A percentile compares a stretch with the other conserved stretches of the same genome.
Conservation (phyloP, 2,113 vertebrate species). For the Choloepus hoffmanni region DNA sequence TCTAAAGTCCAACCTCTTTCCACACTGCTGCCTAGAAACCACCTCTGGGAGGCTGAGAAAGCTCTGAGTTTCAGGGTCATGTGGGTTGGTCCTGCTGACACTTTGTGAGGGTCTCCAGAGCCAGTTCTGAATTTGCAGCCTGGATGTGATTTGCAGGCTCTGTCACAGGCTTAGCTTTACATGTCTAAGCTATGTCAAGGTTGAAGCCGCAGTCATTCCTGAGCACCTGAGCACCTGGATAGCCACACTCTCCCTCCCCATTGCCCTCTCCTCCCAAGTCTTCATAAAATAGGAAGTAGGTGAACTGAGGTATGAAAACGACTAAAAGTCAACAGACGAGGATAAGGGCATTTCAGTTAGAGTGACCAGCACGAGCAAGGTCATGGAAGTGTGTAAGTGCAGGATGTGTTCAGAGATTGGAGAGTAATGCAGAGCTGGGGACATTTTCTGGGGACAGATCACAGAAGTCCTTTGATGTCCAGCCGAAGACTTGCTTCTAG, state of each 20-base stretch:
- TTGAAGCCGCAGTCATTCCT: neutral
- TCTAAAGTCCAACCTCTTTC: neutral
- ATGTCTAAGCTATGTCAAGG: neutral
- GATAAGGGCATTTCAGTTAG: neutral
- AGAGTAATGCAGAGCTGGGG: neutral
- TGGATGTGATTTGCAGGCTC: neutral
- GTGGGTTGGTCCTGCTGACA: neutral
- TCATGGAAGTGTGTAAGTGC: neutral
- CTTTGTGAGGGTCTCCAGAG: neutral
- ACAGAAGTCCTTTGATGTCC: neutral
- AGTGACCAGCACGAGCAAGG: neutral
- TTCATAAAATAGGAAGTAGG: neutral
- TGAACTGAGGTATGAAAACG: conserved; percentile 27
- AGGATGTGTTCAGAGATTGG: neutral
- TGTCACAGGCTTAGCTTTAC: neutral
- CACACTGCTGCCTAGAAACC: neutral
- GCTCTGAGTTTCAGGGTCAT: neutral
- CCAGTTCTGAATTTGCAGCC: neutral
- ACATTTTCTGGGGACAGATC: neutral
- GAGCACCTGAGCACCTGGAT: neutral
- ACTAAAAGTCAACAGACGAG: neutral
- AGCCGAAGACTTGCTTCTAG: neutral
- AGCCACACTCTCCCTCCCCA: neutral
- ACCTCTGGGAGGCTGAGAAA: neutral
- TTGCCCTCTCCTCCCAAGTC: neutral